Base-by-base conservation (phyloP, 2,888 invertebrate species). In the Dromius quadrimaculatus region DNA sequence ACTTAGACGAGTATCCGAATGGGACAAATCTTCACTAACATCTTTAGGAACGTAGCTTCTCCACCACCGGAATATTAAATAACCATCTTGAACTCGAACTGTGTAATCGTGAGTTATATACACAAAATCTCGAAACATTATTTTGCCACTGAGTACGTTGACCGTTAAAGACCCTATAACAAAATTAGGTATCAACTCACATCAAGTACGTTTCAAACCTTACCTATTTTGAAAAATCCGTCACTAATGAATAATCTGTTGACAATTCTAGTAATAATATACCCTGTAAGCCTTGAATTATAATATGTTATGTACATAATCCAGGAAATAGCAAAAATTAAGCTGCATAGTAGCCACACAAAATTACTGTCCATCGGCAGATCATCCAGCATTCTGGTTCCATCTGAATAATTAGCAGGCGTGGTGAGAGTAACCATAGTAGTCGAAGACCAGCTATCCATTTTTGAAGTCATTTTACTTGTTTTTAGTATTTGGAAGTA, bases 1-100 rank as follows among this genome's bases (percentile, higher is more conserved):
- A 19, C 95, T 95, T 34, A 97, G 85, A 66, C 96, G 88, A 5
- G 95, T 97, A 81, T 97, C 97, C 22, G 94, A 95, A 85, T 97
- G 97, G 1, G 97, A 97, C 78, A 97, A 87, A 88, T 97, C 97
- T 90, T 97, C 97, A 63, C 94, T 94, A 34, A 95, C 93, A 86
- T 96, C 95, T 83, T 95, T 96, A 57, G 95, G 95, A 61, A 96
- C 92, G 81, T 97, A 97, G 32, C 95, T 93, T 74, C 95, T 87
- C 98, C 98, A 99, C 95, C 97, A 99, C 59, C 97, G 88, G 84
- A 99, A 98, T 83, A 98, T 95, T 73, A 97, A 87, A 87, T 96
- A 97, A 1, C 98, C 98, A 85, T 98, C 98, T 82, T 97, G 97
- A 74, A 97, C 90, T 74, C 97, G 88, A 41, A 97, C 83, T 28